Evolutionary conservation across 1,140 invertebrate species (phyloP), one percentile per base, ranked within the genome.

Genomic region (Drosophila pruinosa): DNA sequence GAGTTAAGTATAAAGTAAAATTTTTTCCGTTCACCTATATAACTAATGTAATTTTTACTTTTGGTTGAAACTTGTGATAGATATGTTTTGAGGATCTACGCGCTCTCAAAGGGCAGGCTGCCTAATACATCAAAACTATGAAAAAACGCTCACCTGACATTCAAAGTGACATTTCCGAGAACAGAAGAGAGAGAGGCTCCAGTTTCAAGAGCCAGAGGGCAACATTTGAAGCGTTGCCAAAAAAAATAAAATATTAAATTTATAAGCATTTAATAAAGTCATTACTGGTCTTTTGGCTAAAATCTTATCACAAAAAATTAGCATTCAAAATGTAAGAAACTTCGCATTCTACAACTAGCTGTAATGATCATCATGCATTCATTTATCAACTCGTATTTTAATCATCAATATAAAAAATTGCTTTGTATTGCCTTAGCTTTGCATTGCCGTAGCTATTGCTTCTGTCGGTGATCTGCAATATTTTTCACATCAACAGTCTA

Each of bases 231-330:
- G 12, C 21, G 1, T 24, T 28, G 26, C 5, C 5, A 28, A 28
- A 19, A 21, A 86, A 73, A 58, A 47, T 85, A 77, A 85, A 85
- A 85, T 85, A 85, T 85, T 82, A 85, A 86, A 85, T 86, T 82
- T 77, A 10, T 64, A 63, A 50, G 50, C 57, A 81, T 85, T 86
- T 85, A 85, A 85, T 85, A 65, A 81, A 85, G 81, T 68, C 81
- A 85, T 85, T 85, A 64, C 72, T 61, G 78, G 81, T 77, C 74
- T 63, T 52, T 63, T 43, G 17, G 39, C 56, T 43, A 68, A 52
- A 48, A 31, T 15, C 17, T 31, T 14, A 22, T n/a, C 2, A 48
- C n/a, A 48, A 47, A 61, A 24, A 26, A 61, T 34, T 48, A 70
- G 26, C 28, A n/a, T n/a, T n/a, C n/a, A 48, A 54, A 47, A 50